phyloP scores from a whole-genome alignment of 2,888 invertebrate species.

The Oconnorella tubifera region DNA sequence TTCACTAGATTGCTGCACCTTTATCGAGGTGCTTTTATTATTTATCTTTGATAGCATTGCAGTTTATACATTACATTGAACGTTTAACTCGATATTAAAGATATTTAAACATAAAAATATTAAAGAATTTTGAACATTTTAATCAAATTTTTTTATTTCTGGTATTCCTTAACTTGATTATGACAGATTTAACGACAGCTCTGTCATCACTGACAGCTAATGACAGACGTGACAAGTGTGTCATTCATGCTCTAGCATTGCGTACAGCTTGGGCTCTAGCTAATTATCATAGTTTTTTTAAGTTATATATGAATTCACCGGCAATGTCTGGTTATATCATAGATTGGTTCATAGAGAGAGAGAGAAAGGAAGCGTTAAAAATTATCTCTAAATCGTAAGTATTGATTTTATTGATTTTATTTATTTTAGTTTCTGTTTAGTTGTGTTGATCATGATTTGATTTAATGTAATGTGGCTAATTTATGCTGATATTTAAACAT shows the following conservation, averaged over 20 bases:
- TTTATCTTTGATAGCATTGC: too few species aligned
- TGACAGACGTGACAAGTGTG: conserved; percentile 76
- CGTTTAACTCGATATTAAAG: too few species aligned
- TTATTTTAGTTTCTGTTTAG: too few species aligned
- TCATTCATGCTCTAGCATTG: conserved; percentile 80
- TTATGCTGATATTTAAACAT: too few species aligned
- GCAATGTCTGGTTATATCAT: conserved; percentile 94
- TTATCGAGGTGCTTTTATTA: too few species aligned
- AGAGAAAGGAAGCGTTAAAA: conserved; percentile 85
- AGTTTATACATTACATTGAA: too few species aligned
- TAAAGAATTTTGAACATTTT: too few species aligned
- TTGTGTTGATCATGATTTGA: too few species aligned
- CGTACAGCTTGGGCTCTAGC: conserved; percentile 88
- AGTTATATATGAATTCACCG: conserved; percentile 81
- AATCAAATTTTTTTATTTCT: too few species aligned
- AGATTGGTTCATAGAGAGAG: conserved; percentile 96
- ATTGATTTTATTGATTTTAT: conserved; percentile 45
- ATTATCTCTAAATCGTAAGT: conserved; percentile 96
- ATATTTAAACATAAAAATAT: too few species aligned
- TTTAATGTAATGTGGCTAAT: conserved; percentile 12
- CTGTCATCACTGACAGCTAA: conserved; percentile 74
- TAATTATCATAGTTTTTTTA: conserved; percentile 89
- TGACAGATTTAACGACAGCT: conserved; percentile 47
- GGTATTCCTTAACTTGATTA: too few species aligned
- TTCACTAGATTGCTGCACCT: too few species aligned